Base-by-base conservation (phyloP, 2,113 vertebrate species). In the Pelusios castaneus region DNA sequence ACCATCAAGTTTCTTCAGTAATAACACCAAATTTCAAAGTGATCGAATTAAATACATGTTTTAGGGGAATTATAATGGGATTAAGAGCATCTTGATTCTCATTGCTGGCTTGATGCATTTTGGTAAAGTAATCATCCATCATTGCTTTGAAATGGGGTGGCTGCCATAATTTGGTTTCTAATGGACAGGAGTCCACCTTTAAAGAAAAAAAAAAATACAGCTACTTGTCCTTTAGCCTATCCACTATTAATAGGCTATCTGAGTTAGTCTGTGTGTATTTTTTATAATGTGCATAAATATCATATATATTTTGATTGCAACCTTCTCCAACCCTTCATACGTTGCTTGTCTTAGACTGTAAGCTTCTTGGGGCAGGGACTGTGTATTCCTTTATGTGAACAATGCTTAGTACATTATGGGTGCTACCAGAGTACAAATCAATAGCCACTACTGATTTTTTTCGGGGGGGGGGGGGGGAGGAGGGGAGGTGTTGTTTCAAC, bases 121-220 rank as follows among this genome's bases (percentile, higher is more conserved):
- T 49, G 19, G 38, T 31, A 17, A 43, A 76, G 22, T 45, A 45
- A 76, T 25, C 41, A 76, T 12, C 24, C 14, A 14, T 25, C 27
- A 22, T 76, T 76, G 60, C 70, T 43, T 22, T 75, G 73, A 27
- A 76, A 10, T 70, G n/a, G 8, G 19, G 19, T 70, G 19, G 21
- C 9, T 94, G 91, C 92, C 45, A 58, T 89, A 75, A 85, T 91
- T 81, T 75, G 83, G 38, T 80, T 96, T 55, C 45, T 88, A 86
- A 75, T 70, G 83, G 94, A 86, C 80, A 96, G 87, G 91, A 88
- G 83, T 87, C 91, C 85, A 93, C 29, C 54, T 1, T 85, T 14
- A 87, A 67, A 84, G 12, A 43, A 67, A 86, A 92, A 67, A 86
- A 92, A 95, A 92, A 70, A 16, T 16, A 27, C 27, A 73, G 41